These are phyloP conservation scores for Gastrophryne carolinensis DNA, from an alignment of 2,797 vertebrate genomes.

Conservation along the genomic window DNA sequence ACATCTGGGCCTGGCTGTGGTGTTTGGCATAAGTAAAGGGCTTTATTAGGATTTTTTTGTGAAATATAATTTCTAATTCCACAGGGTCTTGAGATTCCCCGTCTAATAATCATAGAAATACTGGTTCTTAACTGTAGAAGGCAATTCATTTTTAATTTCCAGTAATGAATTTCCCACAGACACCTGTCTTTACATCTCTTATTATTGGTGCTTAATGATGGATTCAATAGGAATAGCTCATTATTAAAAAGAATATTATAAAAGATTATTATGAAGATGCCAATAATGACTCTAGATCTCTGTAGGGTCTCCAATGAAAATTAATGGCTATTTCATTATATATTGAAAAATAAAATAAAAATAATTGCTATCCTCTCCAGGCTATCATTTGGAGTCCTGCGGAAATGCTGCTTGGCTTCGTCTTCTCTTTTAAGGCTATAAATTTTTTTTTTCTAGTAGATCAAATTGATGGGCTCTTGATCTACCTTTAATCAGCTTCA, in stretches of 20 bases:
- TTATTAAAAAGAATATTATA: background rate
- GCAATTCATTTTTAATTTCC: background rate
- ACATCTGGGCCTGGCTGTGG: too few species aligned
- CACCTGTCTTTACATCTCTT: background rate
- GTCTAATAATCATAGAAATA: background rate
- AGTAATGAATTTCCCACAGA: background rate
- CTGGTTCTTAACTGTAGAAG: background rate
- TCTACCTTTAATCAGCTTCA: too few species aligned
- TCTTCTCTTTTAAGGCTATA: too few species aligned
- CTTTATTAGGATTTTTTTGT: background rate
- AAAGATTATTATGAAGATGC: background rate
- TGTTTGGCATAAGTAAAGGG: too few species aligned
- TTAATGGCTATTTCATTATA: background rate
- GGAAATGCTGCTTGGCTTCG: too few species aligned
- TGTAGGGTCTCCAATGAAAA: background rate
- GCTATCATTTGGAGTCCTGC: too few species aligned
- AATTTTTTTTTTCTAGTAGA: too few species aligned
- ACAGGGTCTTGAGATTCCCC: background rate
- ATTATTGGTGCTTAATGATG: constrained; percentile 1
- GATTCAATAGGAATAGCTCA: background rate
- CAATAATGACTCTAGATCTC: background rate
- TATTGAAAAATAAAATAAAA: background rate
- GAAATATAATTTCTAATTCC: background rate
- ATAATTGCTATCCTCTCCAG: background rate
- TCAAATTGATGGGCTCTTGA: too few species aligned